A percentile compares a stretch with the other conserved stretches of the same genome.
phyloP scores from a whole-genome alignment of 1,140 invertebrate genomes.

The Bombus confusus region DNA sequence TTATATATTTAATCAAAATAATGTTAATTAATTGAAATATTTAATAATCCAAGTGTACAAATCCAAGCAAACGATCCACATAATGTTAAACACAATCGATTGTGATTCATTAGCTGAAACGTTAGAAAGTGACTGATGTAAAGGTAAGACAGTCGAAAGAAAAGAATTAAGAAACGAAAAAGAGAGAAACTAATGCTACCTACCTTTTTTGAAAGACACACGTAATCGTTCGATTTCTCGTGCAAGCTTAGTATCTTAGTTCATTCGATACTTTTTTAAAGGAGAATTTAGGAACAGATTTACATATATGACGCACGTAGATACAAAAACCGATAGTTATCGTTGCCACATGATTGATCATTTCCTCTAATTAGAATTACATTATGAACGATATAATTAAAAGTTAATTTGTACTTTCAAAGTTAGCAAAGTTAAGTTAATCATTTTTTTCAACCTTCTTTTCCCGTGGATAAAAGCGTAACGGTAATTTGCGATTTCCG shows the following conservation, averaged over 20 bases:
- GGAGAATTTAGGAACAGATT: background rate
- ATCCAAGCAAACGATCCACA: background rate
- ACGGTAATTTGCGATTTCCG: background rate
- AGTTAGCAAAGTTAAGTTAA: background rate
- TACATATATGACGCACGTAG: conserved; percentile 21
- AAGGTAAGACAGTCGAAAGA: background rate
- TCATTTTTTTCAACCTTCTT: background rate
- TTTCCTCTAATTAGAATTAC: conserved; percentile 15
- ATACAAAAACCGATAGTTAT: conserved; percentile 24
- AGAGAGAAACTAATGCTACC: background rate
- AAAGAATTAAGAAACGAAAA: background rate
- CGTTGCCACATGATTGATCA: conserved; percentile 34
- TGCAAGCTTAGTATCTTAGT: background rate
- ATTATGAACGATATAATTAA: conserved; percentile 22
- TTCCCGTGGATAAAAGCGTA: background rate
- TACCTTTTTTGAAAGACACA: conserved; percentile 15
- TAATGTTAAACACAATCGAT: background rate
- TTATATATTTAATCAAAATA: too few relatives aligned
- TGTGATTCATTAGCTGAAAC: conserved; percentile 45
- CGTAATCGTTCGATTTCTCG: too few relatives aligned
- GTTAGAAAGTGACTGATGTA: conserved; percentile 46
- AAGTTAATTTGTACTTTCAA: background rate
- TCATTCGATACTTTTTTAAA: background rate
- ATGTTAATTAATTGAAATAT: too few relatives aligned
- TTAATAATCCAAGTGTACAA: too few relatives aligned